Base-by-base conservation (phyloP, 1,140 invertebrate species). In the Thaumatotibia leucotreta region DNA sequence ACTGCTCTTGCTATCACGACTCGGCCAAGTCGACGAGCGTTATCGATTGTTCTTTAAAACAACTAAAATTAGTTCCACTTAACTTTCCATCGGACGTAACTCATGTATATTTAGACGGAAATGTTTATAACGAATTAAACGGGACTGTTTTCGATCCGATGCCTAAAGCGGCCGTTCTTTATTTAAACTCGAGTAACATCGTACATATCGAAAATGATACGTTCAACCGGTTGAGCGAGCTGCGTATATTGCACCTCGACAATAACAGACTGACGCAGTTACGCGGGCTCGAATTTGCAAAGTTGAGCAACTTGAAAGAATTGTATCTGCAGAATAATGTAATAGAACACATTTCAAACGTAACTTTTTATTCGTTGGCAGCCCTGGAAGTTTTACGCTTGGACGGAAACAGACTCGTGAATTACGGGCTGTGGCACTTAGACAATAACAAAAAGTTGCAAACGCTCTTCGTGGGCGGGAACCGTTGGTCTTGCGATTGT, bases 401-500 rank as follows among this genome's bases (percentile, higher is more conserved):
- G 73, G 96, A 97, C 80, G 96, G 96, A 65, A 98, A 98, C 90
- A 94, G 93, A 50, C 89, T 98, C 61, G 93, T 94, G 35, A 94
- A 93, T 32, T 97, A 96, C 80, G 93, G 95, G 17, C 93, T 97
- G 49, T 97, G 96, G 96, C 94, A 96, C 77, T 92, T 96, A 52
- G 94, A 94, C 31, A 83, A 86, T 70, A 97, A 97, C 84, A 70
- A 93, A 93, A 86, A 83, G 94, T 72, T 94, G 73, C 83, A 89
- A 80, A 84, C 84, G 27, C 72, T 91, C 58, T 88, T 78, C 63
- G 74, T 98, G 24, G 93, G 95, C 6, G 93, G 94, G 64, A 98
- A 98, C 83, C 94, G 94, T 31, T 98, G 97, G 97, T 96, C 94
- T 33, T 98, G 97, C 86, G 95, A 97, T 72, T 98, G 97, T 92